These are phyloP conservation scores for Ammodytes marinus DNA, from an alignment of 2,113 vertebrate species.

Conservation along the genomic window DNA sequence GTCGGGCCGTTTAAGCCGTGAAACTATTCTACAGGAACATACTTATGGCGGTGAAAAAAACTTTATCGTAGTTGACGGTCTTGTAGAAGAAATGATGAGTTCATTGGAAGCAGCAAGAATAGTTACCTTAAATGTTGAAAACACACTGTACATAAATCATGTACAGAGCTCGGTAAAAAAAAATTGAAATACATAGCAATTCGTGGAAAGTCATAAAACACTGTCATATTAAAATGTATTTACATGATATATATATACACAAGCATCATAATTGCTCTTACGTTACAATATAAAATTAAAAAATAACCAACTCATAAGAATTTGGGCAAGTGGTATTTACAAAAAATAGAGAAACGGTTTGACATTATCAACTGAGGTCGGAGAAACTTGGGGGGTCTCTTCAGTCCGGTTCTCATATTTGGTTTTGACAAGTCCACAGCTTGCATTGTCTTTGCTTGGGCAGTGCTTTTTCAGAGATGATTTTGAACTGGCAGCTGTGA, in stretches of 20 bases:
- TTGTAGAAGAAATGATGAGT: constrained; percentile 75
- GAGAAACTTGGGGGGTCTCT: constrained; percentile 38
- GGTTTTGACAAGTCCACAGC: constrained; percentile 35
- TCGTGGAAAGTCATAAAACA: constrained; percentile 71
- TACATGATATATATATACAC: constrained; percentile 81
- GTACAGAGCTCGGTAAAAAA: constrained; percentile 33
- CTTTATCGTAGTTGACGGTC: constrained; percentile 40
- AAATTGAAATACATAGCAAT: constrained; percentile 69
- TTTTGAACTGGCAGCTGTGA: constrained; percentile 45
- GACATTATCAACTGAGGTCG: constrained; percentile 41
- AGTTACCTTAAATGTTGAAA: constrained; percentile 58
- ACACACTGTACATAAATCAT: constrained; percentile 30
- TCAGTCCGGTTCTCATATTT: constrained; percentile 35
- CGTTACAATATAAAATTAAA: constrained; percentile 68
- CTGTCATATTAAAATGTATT: constrained; percentile 82
- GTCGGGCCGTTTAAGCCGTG: constrained; percentile 50
- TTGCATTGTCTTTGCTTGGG: constrained; percentile 50
- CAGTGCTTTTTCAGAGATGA: constrained; percentile 70
- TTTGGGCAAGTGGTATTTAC: constrained; percentile 67
- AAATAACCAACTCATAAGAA: constrained; percentile 59
- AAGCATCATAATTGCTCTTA: constrained; percentile 76
- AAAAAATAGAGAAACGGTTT: constrained; percentile 56
- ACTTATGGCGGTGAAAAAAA: constrained; percentile 58
- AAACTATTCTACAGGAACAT: constrained; percentile 74
- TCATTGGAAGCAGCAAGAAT: constrained; percentile 70